Evolutionary conservation across 2,113 vertebrate species (phyloP), one percentile per base, ranked within the genome.

Genomic region (Balaeniceps rex): DNA sequence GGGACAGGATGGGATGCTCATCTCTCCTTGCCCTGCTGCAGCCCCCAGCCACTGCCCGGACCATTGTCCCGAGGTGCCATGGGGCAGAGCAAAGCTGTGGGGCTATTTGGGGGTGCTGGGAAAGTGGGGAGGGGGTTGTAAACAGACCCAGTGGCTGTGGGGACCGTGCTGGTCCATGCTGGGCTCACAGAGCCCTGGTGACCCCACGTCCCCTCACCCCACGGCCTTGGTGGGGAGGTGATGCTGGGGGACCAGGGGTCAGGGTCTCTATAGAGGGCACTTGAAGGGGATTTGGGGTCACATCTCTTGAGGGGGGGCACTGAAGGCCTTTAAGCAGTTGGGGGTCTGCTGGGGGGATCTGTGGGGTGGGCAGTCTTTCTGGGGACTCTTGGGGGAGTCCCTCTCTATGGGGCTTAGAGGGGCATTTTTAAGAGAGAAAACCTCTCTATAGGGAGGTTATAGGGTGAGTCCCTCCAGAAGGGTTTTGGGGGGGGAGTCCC

Each of bases 31-130:
- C 33, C 51, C 28, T 66, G 23, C 46, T 34, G 64, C 58, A 57
- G 38, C 8, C 47, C 46, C 15, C 14, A 77, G 47, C 5, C 0
- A 1, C 70, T 77, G 58, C 34, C 42, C 1, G 7, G 38, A 33
- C 23, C 5, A 2, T 83, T 12, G 4, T 21, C 24, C 16, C 1
- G 0, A 46, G 29, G 19, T 33, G 19, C 44, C 0, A 0, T 33
- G n/a, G 40, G n/a, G 31, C 51, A 81, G 58, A 87, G 21, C 57
- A 90, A n/a, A 42, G 26, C 34, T 88, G 23, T 64, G 66, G 33
- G 21, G 16, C 22, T 79, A 6, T 64, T 55, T 42, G 19, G 2
- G 14, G 6, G 3, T 52, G 7, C 61, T 31, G 13, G 36, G 17
- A 36, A 77, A 23, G 25, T 40, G 25, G 11, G 14, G 6, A 52